Base-by-base conservation (phyloP, 1,140 invertebrate species). In the Aphaenogaster ashmeadi region DNA sequence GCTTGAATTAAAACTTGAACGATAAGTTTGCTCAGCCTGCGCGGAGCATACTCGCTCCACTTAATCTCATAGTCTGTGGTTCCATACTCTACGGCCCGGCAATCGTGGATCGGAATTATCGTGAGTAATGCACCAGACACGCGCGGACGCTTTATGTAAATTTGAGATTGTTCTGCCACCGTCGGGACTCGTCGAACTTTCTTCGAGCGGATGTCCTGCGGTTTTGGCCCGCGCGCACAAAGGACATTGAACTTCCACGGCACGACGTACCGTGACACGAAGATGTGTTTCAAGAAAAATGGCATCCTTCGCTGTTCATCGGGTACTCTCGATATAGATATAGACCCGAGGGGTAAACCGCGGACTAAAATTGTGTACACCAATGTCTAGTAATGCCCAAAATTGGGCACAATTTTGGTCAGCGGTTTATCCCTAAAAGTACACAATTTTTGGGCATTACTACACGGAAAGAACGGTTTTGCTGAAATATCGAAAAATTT, bases 1-100 rank as follows among this genome's bases (percentile, higher is more conserved):
- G 72, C 87, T 91, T 67, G 87, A 91, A 91, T 91, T 89, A 91
- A 91, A 91, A 89, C 78, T 91, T 87, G 84, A 88, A 62, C 60
- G 71, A 80, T 77, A 91, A 91, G 87, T 91, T 91, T n/a, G 69
- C 44, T 47, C 36, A 58, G 54, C n/a, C 56, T 15, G 47, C 74
- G 83, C 81, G 75, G 58, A 5, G 27, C 33, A 38, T 8, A 69
- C 52, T 41, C 52, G 5, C 50, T 15, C 38, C 41, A n/a, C 21
- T 7, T 15, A 21, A 38, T 52, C 85, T 38, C 72, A 47, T 44
- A 62, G 88, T 87, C 71, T 78, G 89, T 56, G 88, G 88, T 87
- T 90, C 87, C 74, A 84, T 89, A 69, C 56, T 78, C 66, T 13
- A 44, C 36, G 58, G 60, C 50, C 52, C 62, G 62, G 47, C 52